phyloP scores from a whole-genome alignment of 2,113 vertebrate genomes.

The Mirounga angustirostris region DNA sequence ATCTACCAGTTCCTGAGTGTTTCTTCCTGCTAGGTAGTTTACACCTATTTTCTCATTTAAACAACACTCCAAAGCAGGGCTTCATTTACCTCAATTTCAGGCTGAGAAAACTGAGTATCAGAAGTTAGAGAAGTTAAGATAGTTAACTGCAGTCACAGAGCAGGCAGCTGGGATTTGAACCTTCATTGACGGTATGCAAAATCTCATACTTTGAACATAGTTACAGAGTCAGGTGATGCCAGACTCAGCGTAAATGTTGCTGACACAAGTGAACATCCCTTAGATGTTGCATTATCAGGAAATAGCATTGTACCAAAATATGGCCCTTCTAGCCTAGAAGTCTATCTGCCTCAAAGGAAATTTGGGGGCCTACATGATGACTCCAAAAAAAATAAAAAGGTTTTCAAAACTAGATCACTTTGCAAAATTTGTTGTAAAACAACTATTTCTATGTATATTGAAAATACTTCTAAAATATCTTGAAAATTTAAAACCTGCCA shows the following conservation, averaged over 20 bases:
- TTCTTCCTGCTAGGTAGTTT: not conserved
- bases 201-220: not conserved
- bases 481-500: not conserved
- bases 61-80: not conserved
- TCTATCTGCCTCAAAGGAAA: not conserved
- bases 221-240: not conserved
- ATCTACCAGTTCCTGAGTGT: not conserved
- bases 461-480: not conserved
- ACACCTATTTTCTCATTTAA: not conserved
- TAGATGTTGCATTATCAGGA: not conserved
- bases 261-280: not conserved
- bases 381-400: not conserved
- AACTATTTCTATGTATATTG: constrained; percentile 21
- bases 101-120: not conserved
- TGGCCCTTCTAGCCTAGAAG: not conserved
- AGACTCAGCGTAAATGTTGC: not conserved
- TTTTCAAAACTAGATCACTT: constrained; percentile 29
- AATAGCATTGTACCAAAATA: not conserved
- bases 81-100: constrained; percentile 23
- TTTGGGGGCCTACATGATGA: not conserved
- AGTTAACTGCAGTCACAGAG: not conserved
- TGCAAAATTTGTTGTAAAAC: constrained; percentile 52
- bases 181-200: not conserved
- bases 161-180: constrained; percentile 3
- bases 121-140: not conserved